A percentile compares a stretch with the other conserved stretches of the same genome.
Evolutionary conservation across 2,113 vertebrate species (phyloP).

Genomic region (Pygoscelis adeliae): DNA sequence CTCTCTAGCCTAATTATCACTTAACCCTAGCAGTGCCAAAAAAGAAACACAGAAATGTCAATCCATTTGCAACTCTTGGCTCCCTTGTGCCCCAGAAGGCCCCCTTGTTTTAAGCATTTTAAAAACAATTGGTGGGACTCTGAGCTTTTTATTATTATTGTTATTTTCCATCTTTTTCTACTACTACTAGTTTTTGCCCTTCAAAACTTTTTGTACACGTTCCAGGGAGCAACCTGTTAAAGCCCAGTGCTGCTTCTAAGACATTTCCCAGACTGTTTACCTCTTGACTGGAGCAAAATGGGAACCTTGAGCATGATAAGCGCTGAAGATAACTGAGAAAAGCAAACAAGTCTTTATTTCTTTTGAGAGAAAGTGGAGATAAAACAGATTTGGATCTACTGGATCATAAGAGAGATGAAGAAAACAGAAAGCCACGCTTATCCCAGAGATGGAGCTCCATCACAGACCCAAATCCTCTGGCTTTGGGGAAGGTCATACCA

Average conservation of each 20-base stretch:
- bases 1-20: slow-evolving; percentile 30
- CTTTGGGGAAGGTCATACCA: neutral
- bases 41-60: slow-evolving; percentile 19
- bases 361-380: neutral
- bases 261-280: neutral
- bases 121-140: neutral
- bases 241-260: neutral
- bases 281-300: neutral
- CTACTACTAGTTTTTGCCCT: neutral
- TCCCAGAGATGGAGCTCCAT: neutral
- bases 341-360: neutral
- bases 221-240: neutral
- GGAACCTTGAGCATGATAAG: neutral
- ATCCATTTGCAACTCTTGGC: neutral
- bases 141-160: neutral
- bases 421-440: neutral
- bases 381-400: neutral
- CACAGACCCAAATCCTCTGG: neutral
- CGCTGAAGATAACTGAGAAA: neutral
- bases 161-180: neutral
- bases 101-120: neutral
- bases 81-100: neutral
- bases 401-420: neutral
- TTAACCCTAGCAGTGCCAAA: slow-evolving; percentile 25
- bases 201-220: neutral